Percentiles rank a stretch among this genome's conserved stretches.
phyloP scores from a whole-genome alignment of 1,140 invertebrate genomes.

The Tribolium castaneum region DNA sequence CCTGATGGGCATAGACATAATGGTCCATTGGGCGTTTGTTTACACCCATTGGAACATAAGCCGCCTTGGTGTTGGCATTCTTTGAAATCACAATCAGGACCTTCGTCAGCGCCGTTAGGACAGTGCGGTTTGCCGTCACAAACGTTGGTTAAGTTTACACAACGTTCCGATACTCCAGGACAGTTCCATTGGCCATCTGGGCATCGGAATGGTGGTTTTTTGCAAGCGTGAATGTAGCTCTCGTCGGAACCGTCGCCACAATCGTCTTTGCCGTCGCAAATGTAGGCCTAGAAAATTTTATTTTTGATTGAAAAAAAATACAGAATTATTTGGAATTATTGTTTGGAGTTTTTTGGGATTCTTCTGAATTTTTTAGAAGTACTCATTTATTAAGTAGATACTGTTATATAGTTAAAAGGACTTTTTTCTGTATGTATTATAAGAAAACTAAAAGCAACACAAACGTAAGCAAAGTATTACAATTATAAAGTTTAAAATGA shows the following conservation, averaged over 20 bases:
- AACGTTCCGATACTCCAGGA: slow-evolving; percentile 80
- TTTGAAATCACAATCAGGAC: slow-evolving; percentile 82
- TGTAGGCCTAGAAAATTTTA: slow-evolving; percentile 72
- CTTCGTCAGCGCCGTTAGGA: slow-evolving; percentile 93
- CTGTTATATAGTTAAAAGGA: no score
- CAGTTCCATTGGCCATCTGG: slow-evolving; percentile 84
- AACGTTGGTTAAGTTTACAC: slow-evolving; percentile 82
- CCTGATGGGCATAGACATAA: slow-evolving; percentile 90
- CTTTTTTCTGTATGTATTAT: no score
- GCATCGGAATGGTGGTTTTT: slow-evolving; percentile 81
- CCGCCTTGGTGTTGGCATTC: slow-evolving; percentile 78
- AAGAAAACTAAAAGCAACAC: no score
- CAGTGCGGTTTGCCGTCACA: slow-evolving; percentile 90
- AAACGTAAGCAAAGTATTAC: no score
- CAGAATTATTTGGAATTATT: no score
- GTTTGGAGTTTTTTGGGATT: no score
- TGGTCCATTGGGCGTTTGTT: slow-evolving; percentile 89
- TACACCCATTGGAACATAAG: slow-evolving; percentile 88
- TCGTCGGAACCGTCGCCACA: slow-evolving; percentile 97
- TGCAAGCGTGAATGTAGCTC: slow-evolving; percentile 79
- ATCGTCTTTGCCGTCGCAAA: slow-evolving; percentile 96
- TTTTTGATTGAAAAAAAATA: no score
- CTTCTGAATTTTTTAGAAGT: no score
- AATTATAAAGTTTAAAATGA: no score
- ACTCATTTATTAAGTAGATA: no score